These are phyloP conservation scores for Physella acuta DNA, from an alignment of 1,140 invertebrate genomes.

Conservation along the genomic window DNA sequence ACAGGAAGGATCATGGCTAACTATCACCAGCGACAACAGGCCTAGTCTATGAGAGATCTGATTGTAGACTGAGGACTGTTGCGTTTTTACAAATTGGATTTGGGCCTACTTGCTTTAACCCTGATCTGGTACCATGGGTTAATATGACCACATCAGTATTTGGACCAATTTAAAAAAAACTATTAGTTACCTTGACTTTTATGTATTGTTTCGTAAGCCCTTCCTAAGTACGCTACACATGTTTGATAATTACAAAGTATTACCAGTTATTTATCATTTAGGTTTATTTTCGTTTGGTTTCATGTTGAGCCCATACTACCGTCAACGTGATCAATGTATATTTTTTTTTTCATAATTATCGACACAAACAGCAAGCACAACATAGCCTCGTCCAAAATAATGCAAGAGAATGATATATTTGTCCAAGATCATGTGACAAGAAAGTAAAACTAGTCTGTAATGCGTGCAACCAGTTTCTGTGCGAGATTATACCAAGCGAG, in stretches of 20 bases:
- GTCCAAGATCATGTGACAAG: not conserved
- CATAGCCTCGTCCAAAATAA: not conserved
- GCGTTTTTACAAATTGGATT: no score
- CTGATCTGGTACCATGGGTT: not conserved
- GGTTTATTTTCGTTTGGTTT: not conserved
- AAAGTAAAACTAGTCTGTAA: not conserved
- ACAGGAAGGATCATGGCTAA: no score
- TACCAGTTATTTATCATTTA: not conserved
- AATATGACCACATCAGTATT: not conserved
- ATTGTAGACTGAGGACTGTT: no score
- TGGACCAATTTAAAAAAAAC: not conserved
- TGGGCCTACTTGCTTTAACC: no score
- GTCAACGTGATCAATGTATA: not conserved
- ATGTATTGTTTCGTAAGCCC: not conserved
- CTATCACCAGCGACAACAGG: no score
- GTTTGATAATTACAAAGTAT: not conserved
- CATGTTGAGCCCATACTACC: not conserved
- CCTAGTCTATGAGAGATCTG: no score
- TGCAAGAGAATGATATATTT: not conserved
- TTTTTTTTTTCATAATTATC: not conserved
- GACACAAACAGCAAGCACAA: not conserved
- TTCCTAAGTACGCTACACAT: not conserved
- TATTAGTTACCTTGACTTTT: not conserved
- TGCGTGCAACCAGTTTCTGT: not conserved
- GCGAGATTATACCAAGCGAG: not conserved